Percentiles rank a stretch among this genome's conserved stretches.
Evolutionary conservation across 2,113 vertebrate genomes (phyloP).

Genomic region (Trematocara stigmaticum): DNA sequence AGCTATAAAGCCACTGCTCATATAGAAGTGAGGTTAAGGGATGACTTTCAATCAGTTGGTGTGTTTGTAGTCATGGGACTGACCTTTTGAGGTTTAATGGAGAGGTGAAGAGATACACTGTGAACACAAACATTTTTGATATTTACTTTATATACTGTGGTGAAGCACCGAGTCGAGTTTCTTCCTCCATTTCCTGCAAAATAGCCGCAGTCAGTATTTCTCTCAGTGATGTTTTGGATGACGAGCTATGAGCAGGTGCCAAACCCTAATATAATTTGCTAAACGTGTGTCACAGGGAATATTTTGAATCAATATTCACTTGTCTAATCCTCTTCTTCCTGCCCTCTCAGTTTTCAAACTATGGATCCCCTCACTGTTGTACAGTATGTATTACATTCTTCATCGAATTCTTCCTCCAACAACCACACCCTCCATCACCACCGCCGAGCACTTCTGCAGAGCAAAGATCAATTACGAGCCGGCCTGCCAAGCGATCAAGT

Average conservation of each 20-base stretch:
- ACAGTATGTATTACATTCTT: constrained; percentile 59
- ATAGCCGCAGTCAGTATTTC: neutral
- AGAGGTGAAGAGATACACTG: neutral
- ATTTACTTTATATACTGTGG: neutral
- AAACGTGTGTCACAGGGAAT: constrained; percentile 28
- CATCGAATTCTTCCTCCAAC: constrained; percentile 49
- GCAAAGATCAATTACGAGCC: constrained; percentile 59
- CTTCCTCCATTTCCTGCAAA: neutral
- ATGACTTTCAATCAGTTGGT: neutral
- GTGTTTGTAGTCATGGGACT: neutral
- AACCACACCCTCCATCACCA: constrained; percentile 55
- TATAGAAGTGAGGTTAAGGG: neutral
- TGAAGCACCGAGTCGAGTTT: neutral
- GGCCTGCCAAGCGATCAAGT: constrained; percentile 66
- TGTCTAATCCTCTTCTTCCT: constrained; percentile 24
- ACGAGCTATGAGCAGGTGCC: neutral
- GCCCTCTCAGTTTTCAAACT: constrained; percentile 50
- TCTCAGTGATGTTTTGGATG: neutral
- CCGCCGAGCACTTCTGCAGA: constrained; percentile 40
- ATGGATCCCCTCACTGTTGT: constrained; percentile 43
- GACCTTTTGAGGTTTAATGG: neutral
- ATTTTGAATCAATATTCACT: constrained; percentile 61
- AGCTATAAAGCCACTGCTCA: neutral
- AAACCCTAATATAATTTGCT: neutral
- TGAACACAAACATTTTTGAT: neutral